Evolutionary conservation across 2,888 invertebrate species (phyloP), one percentile per base, ranked within the genome.

Genomic region (Phengaris alcon): DNA sequence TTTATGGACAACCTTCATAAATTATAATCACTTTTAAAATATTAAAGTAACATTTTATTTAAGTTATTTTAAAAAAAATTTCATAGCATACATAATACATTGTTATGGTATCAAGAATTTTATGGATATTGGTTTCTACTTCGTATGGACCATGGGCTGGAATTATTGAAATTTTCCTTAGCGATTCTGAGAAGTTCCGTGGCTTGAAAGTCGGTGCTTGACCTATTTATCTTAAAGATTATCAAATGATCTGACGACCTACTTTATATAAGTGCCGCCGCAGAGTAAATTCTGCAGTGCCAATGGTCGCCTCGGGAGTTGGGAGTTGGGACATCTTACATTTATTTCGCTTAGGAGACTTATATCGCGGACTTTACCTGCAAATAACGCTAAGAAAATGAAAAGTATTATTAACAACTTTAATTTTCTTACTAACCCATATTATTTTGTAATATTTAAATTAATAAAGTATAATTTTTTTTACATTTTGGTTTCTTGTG

Each of bases 161-260:
- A 44, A 64, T 64, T 44, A 64, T 64, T 64, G 35, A 64, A 64
- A 64, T 10, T 64, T 64, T 64, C 35, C 64, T 64, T 64, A 44
- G 35, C 64, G 35, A 35, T 64, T 64, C 35, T 44, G 2, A 44
- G 64, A 64, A 64, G 9, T 64, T 64, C 64, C 64, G 35, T 12
- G 64, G 64, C 35, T 13, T 48, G 48, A 48, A 69, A 69, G 12
- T 70, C 10, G 70, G 44, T 15, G 5, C 70, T 70, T 70, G 51
- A 70, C 70, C 70, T 48, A 51, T 48, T 70, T 70, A 70, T 51
- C 22, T 70, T 70, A 51, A 48, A 48, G 51, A 48, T 70, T 51
- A 70, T 70, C 70, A 70, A 51, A 70, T 70, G 70, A 51, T 51
- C 70, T 70, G 70, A 51, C 22, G 70, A 70, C 70, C 70, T 70